phyloP scores from a whole-genome alignment of 1,140 invertebrate genomes.

The Drosophila novamexicana region DNA sequence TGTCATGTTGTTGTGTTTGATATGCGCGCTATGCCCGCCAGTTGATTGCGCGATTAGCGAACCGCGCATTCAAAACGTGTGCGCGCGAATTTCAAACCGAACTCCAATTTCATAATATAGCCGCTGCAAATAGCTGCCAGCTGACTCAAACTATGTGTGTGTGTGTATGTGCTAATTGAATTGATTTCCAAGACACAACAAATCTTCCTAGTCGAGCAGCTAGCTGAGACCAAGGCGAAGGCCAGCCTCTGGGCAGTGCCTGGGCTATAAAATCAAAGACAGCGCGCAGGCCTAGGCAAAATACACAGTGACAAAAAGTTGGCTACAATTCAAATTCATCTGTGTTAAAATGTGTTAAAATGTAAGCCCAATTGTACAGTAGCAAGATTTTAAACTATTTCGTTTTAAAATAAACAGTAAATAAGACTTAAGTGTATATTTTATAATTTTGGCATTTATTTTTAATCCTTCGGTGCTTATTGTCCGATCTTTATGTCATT shows the following conservation, averaged over 20 bases:
- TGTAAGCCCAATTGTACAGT: too few species aligned
- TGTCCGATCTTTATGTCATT: too few species aligned
- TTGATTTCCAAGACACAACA: conserved; percentile 8
- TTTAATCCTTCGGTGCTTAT: too few species aligned
- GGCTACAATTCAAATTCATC: not conserved
- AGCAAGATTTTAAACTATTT: too few species aligned
- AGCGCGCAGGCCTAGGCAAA: not conserved
- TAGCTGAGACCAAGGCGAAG: conserved; percentile 15
- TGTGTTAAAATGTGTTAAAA: too few species aligned
- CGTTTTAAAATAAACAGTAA: too few species aligned
- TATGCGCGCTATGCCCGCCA: conserved; percentile 45
- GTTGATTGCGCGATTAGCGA: conserved; percentile 73
- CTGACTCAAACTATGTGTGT: not conserved
- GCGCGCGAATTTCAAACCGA: conserved; percentile 54
- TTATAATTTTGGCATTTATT: too few species aligned
- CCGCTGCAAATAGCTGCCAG: conserved; percentile 2
- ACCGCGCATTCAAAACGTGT: conserved; percentile 73
- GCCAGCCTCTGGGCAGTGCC: not conserved
- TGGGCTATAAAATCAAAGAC: not conserved
- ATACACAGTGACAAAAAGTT: not conserved
- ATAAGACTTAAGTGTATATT: too few species aligned
- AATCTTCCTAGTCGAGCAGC: conserved; percentile 8
- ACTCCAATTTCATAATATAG: conserved; percentile 70
- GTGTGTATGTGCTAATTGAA: conserved; percentile 17
- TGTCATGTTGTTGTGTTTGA: conserved; percentile 51